Evolutionary conservation across 2,113 vertebrate genomes (phyloP).

Genomic region (Phylloscopus trochilus): DNA sequence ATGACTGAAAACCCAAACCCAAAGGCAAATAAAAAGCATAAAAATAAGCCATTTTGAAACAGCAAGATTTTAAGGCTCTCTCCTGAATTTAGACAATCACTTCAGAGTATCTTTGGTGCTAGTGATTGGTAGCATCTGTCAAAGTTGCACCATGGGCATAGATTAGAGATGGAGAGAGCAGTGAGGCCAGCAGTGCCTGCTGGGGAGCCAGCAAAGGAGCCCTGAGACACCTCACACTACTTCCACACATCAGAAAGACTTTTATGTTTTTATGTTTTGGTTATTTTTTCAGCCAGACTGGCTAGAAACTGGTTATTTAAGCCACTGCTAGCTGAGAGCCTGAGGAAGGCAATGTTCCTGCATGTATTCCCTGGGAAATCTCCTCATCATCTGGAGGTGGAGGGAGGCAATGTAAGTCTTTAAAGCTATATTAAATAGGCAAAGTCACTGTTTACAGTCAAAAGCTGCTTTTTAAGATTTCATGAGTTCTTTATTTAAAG

Average conservation of each 20-base stretch:
- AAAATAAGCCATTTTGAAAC: not conserved
- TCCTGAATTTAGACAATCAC: not conserved
- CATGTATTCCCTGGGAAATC: not conserved
- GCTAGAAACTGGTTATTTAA: not conserved
- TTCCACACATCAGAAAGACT: not conserved
- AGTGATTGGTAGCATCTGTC: not conserved
- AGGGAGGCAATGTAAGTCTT: not conserved
- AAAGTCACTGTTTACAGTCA: slow-evolving; percentile 34
- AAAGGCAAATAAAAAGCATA: not conserved
- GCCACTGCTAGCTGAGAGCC: not conserved
- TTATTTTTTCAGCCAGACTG: not conserved
- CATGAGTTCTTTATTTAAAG: slow-evolving; percentile 25
- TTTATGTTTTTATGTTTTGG: not conserved
- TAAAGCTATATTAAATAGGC: not conserved
- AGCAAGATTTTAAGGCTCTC: not conserved
- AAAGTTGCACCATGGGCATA: not conserved
- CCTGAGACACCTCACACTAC: not conserved
- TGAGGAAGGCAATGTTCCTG: not conserved
- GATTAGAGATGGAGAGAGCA: not conserved
- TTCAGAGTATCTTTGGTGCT: not conserved
- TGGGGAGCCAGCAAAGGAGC: not conserved
- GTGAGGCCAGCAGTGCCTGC: not conserved
- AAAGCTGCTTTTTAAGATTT: slow-evolving; percentile 38
- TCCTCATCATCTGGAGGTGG: not conserved
- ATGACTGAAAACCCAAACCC: not conserved